Evolutionary conservation across 2,888 invertebrate species (phyloP), one percentile per base, ranked within the genome.

Genomic region (Scotopteryx bipunctaria): DNA sequence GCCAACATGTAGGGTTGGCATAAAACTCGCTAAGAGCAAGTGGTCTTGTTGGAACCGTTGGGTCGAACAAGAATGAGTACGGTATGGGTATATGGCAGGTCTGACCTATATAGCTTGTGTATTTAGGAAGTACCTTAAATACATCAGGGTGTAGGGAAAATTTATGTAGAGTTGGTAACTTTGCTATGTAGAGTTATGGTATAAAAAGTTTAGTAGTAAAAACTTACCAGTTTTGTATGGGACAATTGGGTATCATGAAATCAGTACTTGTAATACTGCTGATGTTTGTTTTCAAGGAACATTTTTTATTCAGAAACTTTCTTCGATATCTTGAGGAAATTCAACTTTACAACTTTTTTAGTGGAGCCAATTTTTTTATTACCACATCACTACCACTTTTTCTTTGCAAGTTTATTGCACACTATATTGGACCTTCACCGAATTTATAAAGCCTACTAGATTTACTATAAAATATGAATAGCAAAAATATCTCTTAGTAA

Each of bases 1-100:
- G 87, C 88, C 86, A 87, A 81, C 69, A 62, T 67, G 81, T 83
- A 88, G 76, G 80, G 87, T 84, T 84, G 83, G 80, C 84, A 84
- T 73, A 77, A 78, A 71, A 74, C 63, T 70, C 66, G 57, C 67
- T 61, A 69, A 67, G 69, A 71, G 68, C 67, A 60, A 62, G 59
- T 60, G 66, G 72, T 87, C 87, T 87, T 82, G 84, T 87, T 82
- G 71, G 87, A 86, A 84, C 77, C 66, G 69, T 70, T 74, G 67
- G 71, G 67, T 77, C 78, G 68, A 79, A 83, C 75, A 74, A 79
- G 84, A 83, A 78, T 70, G 64, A 65, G 63, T 67, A 70, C 67
- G 61, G 63, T 72, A 67, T 66, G 65, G 60, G 65, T 72, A 67
- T 65, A 67, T 69, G 64, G 69, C 65, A 50, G 48, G 53, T 63